phyloP scores from a whole-genome alignment of 1,140 invertebrate genomes.

The Zaprionus capensis region DNA sequence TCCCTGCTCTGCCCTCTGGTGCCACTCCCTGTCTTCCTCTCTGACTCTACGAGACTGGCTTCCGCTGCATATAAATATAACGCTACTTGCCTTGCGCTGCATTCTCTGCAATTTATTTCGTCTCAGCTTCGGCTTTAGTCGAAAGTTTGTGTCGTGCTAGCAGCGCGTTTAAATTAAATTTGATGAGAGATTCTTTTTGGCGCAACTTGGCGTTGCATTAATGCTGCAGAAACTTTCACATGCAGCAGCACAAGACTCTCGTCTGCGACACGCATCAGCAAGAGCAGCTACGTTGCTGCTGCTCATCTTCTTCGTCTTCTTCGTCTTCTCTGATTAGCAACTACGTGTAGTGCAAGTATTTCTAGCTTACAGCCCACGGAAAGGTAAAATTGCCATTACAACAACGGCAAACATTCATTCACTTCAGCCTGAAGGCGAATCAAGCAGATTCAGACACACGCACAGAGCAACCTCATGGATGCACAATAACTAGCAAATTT shows the following conservation, averaged over 20 bases:
- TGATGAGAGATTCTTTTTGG: constrained; percentile 41
- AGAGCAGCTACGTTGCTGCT: constrained; percentile 3
- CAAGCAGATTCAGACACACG: not conserved
- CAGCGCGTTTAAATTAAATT: constrained; percentile 60
- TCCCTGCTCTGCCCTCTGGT: not conserved
- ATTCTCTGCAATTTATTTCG: constrained; percentile 77
- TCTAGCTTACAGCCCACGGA: constrained; percentile 3
- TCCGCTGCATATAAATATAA: constrained; percentile 78
- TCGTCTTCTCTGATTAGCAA: constrained; percentile 47
- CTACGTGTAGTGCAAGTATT: constrained; percentile 25
- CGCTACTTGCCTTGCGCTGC: constrained; percentile 70
- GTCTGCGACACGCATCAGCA: constrained; percentile 13
- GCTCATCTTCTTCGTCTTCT: constrained; percentile 11
- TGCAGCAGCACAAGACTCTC: constrained; percentile 10
- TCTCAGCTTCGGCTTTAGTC: constrained; percentile 42
- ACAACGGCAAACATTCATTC: not conserved
- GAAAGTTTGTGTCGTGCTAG: constrained; percentile 34
- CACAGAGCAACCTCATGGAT: constrained; percentile 15
- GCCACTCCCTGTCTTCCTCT: not conserved
- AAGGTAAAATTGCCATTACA: constrained; percentile 3
- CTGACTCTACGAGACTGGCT: constrained; percentile 40
- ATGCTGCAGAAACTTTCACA: constrained; percentile 21
- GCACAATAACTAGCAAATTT: constrained; percentile 33
- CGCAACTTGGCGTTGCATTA: constrained; percentile 18
- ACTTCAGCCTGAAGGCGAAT: not conserved